A percentile compares a stretch with the other conserved stretches of the same genome.
Evolutionary conservation across 2,888 invertebrate genomes (phyloP).

Genomic region (Dorcus hopei): DNA sequence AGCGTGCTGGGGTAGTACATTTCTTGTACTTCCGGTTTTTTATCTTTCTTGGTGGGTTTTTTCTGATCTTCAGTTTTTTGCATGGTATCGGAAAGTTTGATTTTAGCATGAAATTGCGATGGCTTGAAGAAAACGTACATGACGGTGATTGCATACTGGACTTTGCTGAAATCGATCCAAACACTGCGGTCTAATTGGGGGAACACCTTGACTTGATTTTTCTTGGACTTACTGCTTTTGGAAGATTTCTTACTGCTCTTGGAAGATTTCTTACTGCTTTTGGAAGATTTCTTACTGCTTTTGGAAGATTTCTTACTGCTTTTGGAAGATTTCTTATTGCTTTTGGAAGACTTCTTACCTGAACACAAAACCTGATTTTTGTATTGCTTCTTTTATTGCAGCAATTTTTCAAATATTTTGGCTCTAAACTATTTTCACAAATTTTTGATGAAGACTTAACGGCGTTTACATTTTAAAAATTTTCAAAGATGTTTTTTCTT

Average conservation of each 20-base stretch:
- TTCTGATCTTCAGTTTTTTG: conserved; percentile 10
- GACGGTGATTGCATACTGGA: conserved; percentile 28
- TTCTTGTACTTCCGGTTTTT: conserved; percentile 15
- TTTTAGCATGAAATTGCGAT: conserved; percentile 31
- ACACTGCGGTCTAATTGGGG: conserved; percentile 32
- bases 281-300: background rate
- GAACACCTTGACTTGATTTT: conserved; percentile 10
- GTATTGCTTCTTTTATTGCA: no score
- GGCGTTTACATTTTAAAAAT: no score
- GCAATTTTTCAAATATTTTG: no score
- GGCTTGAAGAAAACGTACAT: conserved; percentile 40
- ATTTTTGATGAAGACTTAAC: no score
- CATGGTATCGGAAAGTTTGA: conserved; percentile 9
- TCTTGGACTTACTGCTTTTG: conserved; percentile 10
- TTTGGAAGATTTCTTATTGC: background rate
- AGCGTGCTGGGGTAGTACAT: conserved; percentile 27
- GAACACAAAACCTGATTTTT: no score
- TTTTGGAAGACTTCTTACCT: background rate
- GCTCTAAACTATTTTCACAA: no score
- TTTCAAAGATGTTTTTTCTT: no score
- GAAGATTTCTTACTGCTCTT: conserved; percentile 12
- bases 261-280: background rate
- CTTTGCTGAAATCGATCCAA: conserved; percentile 39
- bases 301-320: conserved; percentile 13
- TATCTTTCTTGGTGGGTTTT: conserved; percentile 1